Percentiles rank a stretch among this genome's conserved stretches.
phyloP scores from a whole-genome alignment of 2,888 invertebrate species.

The Cephus runcator region DNA sequence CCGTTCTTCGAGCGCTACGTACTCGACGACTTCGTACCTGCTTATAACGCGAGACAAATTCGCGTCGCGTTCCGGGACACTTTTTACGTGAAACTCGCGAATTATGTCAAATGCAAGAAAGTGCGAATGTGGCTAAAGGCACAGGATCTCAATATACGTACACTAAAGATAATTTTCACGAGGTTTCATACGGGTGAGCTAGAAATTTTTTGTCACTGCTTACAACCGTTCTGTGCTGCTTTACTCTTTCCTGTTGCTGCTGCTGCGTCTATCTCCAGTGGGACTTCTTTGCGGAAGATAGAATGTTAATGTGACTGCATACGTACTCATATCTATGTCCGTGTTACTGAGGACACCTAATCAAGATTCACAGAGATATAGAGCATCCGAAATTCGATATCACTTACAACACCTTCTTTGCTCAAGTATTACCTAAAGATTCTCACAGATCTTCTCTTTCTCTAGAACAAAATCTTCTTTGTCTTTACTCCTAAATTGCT shows the following conservation, averaged over 20 bases:
- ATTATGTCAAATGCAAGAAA: slow-evolving; percentile 44
- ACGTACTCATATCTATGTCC: neutral
- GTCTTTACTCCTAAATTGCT: neutral
- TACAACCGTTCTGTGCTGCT: neutral
- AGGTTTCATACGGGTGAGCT: neutral
- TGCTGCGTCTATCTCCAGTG: neutral
- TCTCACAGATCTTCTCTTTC: neutral
- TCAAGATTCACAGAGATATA: neutral
- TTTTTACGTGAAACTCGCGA: neutral
- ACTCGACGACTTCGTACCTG: neutral
- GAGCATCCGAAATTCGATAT: neutral
- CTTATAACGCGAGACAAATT: neutral
- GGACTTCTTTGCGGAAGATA: neutral
- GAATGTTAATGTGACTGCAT: neutral
- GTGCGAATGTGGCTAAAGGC: slow-evolving; percentile 39
- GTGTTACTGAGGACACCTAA: neutral
- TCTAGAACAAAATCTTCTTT: neutral
- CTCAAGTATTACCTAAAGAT: neutral
- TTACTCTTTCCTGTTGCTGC: neutral
- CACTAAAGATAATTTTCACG: slow-evolving; percentile 7
- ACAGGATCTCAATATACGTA: neutral
- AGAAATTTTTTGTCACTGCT: neutral
- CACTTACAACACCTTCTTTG: neutral
- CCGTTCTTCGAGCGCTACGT: slow-evolving; percentile 35
- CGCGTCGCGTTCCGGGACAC: neutral